phyloP scores from a whole-genome alignment of 2,797 vertebrate species.

The Poeciliopsis presidionis region DNA sequence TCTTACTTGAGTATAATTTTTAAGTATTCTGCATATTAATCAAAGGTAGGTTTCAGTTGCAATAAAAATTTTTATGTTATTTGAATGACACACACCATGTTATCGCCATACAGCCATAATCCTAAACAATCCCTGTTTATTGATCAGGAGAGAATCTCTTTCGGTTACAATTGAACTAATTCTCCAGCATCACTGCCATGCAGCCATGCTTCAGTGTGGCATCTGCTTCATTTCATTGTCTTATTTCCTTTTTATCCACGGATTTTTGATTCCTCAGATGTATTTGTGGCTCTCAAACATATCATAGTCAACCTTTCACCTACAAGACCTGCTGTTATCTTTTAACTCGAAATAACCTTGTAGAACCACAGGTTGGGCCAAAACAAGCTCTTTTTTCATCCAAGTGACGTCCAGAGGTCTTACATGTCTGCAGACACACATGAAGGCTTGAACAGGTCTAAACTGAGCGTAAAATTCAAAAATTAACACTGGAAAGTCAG shows the following conservation, averaged over 20 bases:
- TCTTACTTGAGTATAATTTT: too few relatives aligned
- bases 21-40: not conserved
- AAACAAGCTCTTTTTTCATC: not conserved
- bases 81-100: not conserved
- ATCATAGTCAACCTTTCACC: not conserved
- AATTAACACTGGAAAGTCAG: not conserved
- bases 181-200: constrained; percentile 31
- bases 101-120: not conserved
- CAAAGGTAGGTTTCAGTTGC: not conserved
- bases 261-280: not conserved
- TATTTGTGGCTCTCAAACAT: not conserved
- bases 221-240: constrained; percentile 60
- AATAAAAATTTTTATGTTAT: not conserved
- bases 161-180: constrained; percentile 67
- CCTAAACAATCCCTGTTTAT: constrained; percentile 22
- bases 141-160: constrained; percentile 25
- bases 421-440: not conserved
- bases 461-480: not conserved
- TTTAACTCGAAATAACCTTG: not conserved
- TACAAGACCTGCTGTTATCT: not conserved
- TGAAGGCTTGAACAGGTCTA: not conserved
- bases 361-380: not conserved
- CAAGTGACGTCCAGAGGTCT: not conserved
- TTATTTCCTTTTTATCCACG: not conserved
- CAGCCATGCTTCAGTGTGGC: constrained; percentile 38